These are phyloP conservation scores for Geotrupes spiniger DNA, from an alignment of 2,888 invertebrate species.

Conservation along the genomic window DNA sequence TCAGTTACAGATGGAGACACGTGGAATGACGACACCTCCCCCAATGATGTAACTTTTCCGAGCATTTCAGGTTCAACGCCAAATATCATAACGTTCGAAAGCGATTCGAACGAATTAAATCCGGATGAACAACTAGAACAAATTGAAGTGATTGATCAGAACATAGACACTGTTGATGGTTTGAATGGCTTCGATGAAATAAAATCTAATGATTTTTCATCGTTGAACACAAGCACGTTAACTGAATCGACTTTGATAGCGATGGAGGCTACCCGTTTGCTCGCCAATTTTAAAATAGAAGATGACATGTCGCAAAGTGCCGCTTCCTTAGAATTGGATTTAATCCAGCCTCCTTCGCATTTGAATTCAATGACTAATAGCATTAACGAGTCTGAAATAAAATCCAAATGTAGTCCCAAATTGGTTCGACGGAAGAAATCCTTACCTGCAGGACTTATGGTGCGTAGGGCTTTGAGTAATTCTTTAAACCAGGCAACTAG, in stretches of 20 bases:
- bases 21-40: conserved; percentile 76
- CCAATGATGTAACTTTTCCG: conserved; percentile 77
- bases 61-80: conserved; percentile 76
- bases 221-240: conserved; percentile 59
- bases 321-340: conserved; percentile 68
- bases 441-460: conserved; percentile 67
- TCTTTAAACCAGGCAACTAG: conserved; percentile 50
- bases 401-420: conserved; percentile 39
- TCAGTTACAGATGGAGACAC: conserved; percentile 57
- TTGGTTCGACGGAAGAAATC: conserved; percentile 58
- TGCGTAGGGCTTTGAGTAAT: conserved; percentile 67
- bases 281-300: conserved; percentile 55
- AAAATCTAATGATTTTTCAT: conserved; percentile 48
- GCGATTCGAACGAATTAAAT: conserved; percentile 48
- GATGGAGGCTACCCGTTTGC: conserved; percentile 70
- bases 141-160: conserved; percentile 12
- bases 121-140: conserved; percentile 18
- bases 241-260: conserved; percentile 71
- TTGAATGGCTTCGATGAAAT: conserved; percentile 26
- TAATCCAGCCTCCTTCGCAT: conserved; percentile 73
- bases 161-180: conserved; percentile 31
- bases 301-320: conserved; percentile 59
- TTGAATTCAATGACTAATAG: conserved; percentile 63
- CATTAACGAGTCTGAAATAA: conserved; percentile 46
- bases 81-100: conserved; percentile 65